These are phyloP conservation scores for Climacteris rufus DNA, from an alignment of 2,113 vertebrate genomes.

Conservation along the genomic window DNA sequence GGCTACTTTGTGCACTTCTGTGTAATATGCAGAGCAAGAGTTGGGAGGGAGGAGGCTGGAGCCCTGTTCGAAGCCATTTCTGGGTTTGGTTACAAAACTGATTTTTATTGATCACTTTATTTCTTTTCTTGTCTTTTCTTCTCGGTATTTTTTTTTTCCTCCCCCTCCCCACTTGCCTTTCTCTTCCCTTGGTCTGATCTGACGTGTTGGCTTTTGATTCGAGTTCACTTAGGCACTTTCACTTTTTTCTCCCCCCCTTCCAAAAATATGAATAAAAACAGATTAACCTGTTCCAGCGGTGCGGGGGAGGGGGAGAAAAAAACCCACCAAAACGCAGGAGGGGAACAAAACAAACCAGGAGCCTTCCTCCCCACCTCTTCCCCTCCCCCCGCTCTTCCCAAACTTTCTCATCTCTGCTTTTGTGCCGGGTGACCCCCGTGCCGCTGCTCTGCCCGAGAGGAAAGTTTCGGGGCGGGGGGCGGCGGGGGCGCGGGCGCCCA, in stretches of 20 bases:
- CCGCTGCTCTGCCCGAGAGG: not conserved
- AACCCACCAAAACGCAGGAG: not conserved
- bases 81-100: not conserved
- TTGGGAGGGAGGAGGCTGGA: slow-evolving; percentile 22
- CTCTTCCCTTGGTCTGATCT: slow-evolving; percentile 79
- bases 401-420: not conserved
- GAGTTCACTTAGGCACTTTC: slow-evolving; percentile 73
- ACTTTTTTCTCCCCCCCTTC: slow-evolving; percentile 51
- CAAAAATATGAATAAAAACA: slow-evolving; percentile 6
- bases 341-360: not conserved
- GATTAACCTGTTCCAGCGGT: slow-evolving; percentile 3
- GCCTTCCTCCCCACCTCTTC: not conserved
- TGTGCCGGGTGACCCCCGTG: not conserved
- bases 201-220: slow-evolving; percentile 75
- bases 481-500: slow-evolving; percentile 63
- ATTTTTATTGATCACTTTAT: slow-evolving; percentile 66
- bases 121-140: slow-evolving; percentile 39
- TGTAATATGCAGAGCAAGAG: slow-evolving; percentile 15
- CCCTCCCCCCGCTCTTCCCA: not conserved
- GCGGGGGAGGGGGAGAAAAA: not conserved
- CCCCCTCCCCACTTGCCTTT: slow-evolving; percentile 60
- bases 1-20: slow-evolving; percentile 58
- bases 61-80: slow-evolving; percentile 22
- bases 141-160: not conserved
- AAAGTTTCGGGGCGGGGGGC: not conserved